A percentile compares a stretch with the other conserved stretches of the same genome.
phyloP scores from a whole-genome alignment of 2,797 vertebrate species.

The Clamator glandarius region DNA sequence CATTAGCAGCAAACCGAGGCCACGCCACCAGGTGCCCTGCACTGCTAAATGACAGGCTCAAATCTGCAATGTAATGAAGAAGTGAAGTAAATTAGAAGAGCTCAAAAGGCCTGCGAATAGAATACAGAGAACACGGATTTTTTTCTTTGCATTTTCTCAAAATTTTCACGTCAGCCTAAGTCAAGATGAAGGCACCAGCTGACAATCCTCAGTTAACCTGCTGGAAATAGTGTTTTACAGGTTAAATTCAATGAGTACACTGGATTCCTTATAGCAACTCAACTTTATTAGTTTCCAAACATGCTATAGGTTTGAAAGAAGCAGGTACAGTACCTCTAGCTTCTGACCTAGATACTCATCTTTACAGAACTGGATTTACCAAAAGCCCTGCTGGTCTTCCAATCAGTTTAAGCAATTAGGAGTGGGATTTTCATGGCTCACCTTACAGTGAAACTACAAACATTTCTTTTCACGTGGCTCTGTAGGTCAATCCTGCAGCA shows the following conservation, averaged over 20 bases:
- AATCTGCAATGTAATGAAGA: not conserved
- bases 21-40: not conserved
- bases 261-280: not conserved
- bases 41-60: not conserved
- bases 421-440: slow-evolving; percentile 1
- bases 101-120: not conserved
- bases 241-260: not conserved
- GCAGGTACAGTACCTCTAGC: not conserved
- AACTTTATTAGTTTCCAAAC: not conserved
- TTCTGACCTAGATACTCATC: slow-evolving; percentile 35
- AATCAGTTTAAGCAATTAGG: not conserved
- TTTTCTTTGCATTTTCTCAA: not conserved
- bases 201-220: not conserved
- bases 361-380: slow-evolving; percentile 18
- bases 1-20: not conserved
- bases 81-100: not conserved
- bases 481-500: not conserved
- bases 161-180: not conserved
- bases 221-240: not conserved
- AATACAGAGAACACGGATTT: not conserved
- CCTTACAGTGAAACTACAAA: not conserved
- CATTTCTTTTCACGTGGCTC: not conserved
- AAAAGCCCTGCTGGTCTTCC: not conserved
- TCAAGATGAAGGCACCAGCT: not conserved
- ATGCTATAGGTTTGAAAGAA: not conserved